Evolutionary conservation across 2,888 invertebrate genomes (phyloP), one percentile per base, ranked within the genome.

Genomic region (Geotrupes spiniger): DNA sequence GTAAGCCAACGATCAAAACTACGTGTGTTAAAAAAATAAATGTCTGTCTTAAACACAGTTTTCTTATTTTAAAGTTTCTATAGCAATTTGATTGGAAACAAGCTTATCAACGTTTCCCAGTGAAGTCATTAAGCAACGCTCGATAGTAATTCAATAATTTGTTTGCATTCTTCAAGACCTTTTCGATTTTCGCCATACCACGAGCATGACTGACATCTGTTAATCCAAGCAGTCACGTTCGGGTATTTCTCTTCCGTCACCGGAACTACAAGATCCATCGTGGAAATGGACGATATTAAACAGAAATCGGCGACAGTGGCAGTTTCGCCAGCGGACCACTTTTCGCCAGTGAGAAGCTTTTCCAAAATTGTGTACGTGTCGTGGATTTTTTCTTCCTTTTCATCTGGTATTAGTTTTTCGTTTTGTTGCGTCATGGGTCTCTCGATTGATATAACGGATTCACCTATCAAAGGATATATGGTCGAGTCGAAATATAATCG

Each of bases 281-380:
- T 61, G 1, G 70, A 62, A 1, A 72, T 54, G 0, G 68, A 64
- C 6, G 75, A 63, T 6, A 73, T 69, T 17, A 75, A 65, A 9
- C 73, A 69, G 31, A 79, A 64, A 59, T 81, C 82, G 5, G 80
- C 81, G 40, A 81, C 68, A 3, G 81, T 79, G 37, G 78, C 59
- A 11, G 69, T 60, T 37, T 78, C 71, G 1, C 76, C 77, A 14
- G 79, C 78, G 37, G 79, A 64, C 66, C 75, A 82, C 26, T 75
- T 69, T 1, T 72, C 68, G 2, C 66, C 69, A 4, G 66, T 65
- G 0, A 82, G 69, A 52, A 76, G 78, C 2, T 59, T 62, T 55
- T 81, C 79, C 17, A 79, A 41, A 46, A 75, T 73, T 1, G 56
- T 66, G 44, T 79, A 75, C 0, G 70, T 74, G 56, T 79, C 76